Evolutionary conservation across 2,888 invertebrate genomes (phyloP).

Genomic region (Chrysotoxum bicinctum): DNA sequence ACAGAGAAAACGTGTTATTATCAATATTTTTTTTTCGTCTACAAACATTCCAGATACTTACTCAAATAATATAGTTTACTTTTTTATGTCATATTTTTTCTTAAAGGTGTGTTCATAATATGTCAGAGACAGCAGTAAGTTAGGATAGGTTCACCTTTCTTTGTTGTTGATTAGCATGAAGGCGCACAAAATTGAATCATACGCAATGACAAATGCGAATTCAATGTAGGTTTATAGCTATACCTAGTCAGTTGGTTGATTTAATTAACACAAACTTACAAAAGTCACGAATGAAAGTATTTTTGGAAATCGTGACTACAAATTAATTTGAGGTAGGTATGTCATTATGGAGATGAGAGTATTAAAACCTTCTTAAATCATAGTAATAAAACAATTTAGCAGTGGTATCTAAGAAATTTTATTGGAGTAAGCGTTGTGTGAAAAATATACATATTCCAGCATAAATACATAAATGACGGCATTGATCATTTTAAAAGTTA

Average conservation of each 20-base stretch:
- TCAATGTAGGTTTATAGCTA: background rate
- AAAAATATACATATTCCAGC: no score
- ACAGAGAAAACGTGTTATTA: conserved; percentile 52
- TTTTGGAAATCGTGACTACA: conserved; percentile 17
- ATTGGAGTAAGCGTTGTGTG: background rate
- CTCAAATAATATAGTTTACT: background rate
- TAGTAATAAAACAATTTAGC: background rate
- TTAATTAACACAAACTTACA: background rate
- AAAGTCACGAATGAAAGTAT: conserved; percentile 2
- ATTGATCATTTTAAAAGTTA: no score
- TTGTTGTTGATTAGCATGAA: conserved; percentile 15
- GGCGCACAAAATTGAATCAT: conserved; percentile 23
- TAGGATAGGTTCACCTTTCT: conserved; percentile 8
- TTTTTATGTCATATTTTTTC: conserved; percentile 3
- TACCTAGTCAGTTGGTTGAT: background rate
- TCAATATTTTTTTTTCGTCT: background rate
- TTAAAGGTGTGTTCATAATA: conserved; percentile 27
- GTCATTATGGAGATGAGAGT: background rate
- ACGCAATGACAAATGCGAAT: conserved; percentile 26
- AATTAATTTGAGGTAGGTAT: background rate
- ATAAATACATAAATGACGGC: no score
- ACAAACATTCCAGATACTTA: background rate
- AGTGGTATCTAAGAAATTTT: background rate
- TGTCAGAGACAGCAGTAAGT: background rate
- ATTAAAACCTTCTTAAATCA: background rate